Conservation (phyloP, 2,113 vertebrate species). For the Pantherophis guttatus region DNA sequence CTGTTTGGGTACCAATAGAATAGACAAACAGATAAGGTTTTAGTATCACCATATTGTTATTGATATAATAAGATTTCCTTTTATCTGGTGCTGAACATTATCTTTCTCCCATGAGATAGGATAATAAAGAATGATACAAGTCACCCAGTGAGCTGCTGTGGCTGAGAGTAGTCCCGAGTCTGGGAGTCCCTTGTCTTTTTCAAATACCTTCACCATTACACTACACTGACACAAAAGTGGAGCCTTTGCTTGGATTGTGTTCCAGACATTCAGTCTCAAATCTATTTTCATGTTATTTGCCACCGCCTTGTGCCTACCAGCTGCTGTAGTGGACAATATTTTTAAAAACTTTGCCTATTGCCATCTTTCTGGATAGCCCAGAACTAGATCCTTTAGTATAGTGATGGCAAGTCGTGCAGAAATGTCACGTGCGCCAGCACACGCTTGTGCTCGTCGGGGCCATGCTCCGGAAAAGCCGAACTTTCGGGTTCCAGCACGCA, state of each 20-base stretch:
- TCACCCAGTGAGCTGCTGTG: neutral
- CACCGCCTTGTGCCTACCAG: neutral
- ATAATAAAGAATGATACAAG: neutral
- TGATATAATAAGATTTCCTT: neutral
- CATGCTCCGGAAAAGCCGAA: too few species aligned
- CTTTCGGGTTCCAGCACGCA: too few species aligned
- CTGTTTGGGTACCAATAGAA: too few species aligned
- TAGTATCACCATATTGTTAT: too few species aligned
- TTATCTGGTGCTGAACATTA: neutral
- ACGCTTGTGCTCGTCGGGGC: too few species aligned
- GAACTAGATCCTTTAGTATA: neutral
- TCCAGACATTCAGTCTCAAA: neutral
- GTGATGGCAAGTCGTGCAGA: too few species aligned
- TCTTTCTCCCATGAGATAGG: neutral
- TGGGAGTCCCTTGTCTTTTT: neutral
- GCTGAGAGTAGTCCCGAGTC: neutral
- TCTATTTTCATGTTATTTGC: constrained; percentile 36
- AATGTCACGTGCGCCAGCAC: too few species aligned
- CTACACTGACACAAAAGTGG: neutral
- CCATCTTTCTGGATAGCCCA: constrained; percentile 33
- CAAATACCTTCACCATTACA: neutral
- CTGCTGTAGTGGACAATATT: constrained; percentile 43
- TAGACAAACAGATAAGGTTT: too few species aligned
- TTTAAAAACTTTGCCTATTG: neutral
- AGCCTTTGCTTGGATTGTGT: neutral